Conservation (phyloP, 2,888 invertebrate species). For the Cheilosia urbana region DNA sequence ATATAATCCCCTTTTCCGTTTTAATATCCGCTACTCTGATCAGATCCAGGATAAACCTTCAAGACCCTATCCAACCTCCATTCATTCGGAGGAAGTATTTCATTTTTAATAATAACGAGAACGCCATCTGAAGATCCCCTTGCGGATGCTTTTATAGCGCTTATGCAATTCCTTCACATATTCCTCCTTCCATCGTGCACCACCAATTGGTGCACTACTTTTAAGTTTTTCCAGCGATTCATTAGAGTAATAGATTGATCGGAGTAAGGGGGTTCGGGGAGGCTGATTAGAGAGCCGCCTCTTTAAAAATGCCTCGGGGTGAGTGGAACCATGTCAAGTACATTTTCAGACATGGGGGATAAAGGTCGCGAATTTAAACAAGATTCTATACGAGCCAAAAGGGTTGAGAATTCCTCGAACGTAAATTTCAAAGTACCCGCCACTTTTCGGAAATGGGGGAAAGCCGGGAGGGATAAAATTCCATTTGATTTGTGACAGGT, state of each 20-base stretch:
- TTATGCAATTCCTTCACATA: too few relatives aligned
- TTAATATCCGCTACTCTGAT: too few relatives aligned
- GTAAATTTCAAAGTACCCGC: not conserved
- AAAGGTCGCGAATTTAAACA: not conserved
- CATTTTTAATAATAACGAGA: too few relatives aligned
- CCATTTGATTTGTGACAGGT: not conserved
- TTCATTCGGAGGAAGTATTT: too few relatives aligned
- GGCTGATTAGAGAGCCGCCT: not conserved
- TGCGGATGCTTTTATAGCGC: too few relatives aligned
- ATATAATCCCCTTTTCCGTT: too few relatives aligned
- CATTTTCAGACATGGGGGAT: not conserved
- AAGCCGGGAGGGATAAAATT: not conserved
- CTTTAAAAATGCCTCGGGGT: not conserved
- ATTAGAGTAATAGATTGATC: not conserved
- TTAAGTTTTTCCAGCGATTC: conserved; percentile 34
- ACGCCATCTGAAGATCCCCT: too few relatives aligned
- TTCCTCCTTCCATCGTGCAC: not conserved
- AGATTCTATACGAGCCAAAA: not conserved
- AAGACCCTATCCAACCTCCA: too few relatives aligned
- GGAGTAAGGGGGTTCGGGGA: not conserved
- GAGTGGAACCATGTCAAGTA: not conserved
- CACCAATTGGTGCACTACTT: conserved; percentile 18
- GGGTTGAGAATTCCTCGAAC: not conserved
- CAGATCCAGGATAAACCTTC: too few relatives aligned
- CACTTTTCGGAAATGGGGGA: not conserved